phyloP scores from a whole-genome alignment of 2,797 vertebrate species.

The Sebastes minor region DNA sequence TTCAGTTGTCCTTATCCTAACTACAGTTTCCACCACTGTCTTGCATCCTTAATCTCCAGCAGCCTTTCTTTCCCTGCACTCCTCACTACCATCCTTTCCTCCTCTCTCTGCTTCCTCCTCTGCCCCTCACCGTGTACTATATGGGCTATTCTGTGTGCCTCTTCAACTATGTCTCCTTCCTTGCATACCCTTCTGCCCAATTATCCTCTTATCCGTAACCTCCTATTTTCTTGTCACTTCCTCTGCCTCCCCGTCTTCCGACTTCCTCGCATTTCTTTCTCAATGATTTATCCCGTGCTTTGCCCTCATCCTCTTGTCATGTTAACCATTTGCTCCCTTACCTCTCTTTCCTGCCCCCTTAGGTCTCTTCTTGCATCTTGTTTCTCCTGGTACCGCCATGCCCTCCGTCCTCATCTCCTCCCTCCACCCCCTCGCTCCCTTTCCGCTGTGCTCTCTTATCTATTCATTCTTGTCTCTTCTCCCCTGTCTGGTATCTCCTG shows the following conservation, averaged over 20 bases:
- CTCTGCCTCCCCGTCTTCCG: constrained; percentile 6
- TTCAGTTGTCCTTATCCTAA: background rate
- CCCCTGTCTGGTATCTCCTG: constrained; percentile 55
- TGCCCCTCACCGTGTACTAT: background rate
- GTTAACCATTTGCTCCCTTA: constrained; percentile 24
- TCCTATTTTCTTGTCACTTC: constrained; percentile 46
- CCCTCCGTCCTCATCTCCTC: constrained; percentile 27
- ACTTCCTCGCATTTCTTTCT: constrained; percentile 22
- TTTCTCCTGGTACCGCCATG: constrained; percentile 13
- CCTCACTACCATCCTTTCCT: background rate
- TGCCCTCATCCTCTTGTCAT: constrained; percentile 16
- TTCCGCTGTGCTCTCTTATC: constrained; percentile 55
- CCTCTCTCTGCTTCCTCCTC: background rate
- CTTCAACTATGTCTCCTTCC: constrained; percentile 26
- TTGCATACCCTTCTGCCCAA: constrained; percentile 41
- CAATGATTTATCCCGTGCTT: constrained; percentile 13
- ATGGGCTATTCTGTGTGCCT: constrained; percentile 19
- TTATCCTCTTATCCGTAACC: constrained; percentile 48
- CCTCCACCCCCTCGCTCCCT: background rate
- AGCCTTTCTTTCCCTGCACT: background rate
- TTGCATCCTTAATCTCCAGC: background rate
- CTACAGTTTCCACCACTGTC: background rate
- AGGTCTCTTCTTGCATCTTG: constrained; percentile 35
- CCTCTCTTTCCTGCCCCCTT: background rate
- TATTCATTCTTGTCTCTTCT: constrained; percentile 63